A percentile compares a stretch with the other conserved stretches of the same genome.
Conservation (phyloP, 2,888 invertebrate species). For the Bibio marci region DNA sequence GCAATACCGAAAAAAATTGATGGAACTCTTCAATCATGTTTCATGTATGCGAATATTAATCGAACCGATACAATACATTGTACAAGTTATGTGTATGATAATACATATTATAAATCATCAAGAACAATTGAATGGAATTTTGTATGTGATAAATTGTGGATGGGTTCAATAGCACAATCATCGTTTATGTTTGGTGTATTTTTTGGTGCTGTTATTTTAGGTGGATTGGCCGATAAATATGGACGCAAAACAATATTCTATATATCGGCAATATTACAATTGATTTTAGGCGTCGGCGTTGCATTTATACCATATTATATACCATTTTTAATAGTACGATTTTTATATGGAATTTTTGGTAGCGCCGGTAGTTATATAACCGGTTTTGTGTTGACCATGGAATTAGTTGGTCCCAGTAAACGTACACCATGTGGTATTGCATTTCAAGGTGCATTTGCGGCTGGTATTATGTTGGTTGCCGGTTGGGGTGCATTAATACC, state of each 20-base stretch:
- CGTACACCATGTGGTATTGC: constrained; percentile 65
- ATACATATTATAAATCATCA: constrained; percentile 52
- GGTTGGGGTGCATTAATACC: constrained; percentile 65
- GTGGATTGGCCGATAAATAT: constrained; percentile 61
- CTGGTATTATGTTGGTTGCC: constrained; percentile 67
- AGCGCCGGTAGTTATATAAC: constrained; percentile 49
- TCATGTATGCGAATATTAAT: constrained; percentile 27
- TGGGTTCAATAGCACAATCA: constrained; percentile 63
- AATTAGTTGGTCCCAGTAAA: constrained; percentile 62
- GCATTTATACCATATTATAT: constrained; percentile 65
- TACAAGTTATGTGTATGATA: constrained; percentile 50
- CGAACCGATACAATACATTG: constrained; percentile 30
- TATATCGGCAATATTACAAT: constrained; percentile 54
- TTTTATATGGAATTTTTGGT: constrained; percentile 63
- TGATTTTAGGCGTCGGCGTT: constrained; percentile 50
- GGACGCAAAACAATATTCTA: constrained; percentile 67
- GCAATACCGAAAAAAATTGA: constrained; percentile 39
- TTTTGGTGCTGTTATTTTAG: constrained; percentile 57
- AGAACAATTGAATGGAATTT: constrained; percentile 69
- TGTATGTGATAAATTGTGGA: constrained; percentile 64
- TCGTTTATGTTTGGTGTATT: constrained; percentile 71
- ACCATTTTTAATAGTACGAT: constrained; percentile 48
- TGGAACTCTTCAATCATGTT: constrained; percentile 46
- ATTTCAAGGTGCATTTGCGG: constrained; percentile 62
- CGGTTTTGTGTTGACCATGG: constrained; percentile 51